phyloP scores from a whole-genome alignment of 2,888 invertebrate genomes.

The Brachypalpus laphriformis region DNA sequence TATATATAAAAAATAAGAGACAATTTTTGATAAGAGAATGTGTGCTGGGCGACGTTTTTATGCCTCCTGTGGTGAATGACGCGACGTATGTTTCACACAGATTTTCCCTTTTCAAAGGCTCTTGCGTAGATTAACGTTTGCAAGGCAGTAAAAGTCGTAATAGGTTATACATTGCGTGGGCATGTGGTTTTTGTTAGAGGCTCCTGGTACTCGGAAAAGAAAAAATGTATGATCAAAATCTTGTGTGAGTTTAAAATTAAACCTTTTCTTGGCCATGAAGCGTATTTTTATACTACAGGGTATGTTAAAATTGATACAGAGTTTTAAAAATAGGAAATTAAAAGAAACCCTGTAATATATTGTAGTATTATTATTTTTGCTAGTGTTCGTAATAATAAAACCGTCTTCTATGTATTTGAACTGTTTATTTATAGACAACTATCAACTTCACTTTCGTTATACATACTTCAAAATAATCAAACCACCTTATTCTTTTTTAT shows the following conservation, averaged over 20 bases:
- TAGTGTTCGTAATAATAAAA: too few species aligned
- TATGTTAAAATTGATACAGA: too few species aligned
- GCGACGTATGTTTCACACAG: not conserved
- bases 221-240: not conserved
- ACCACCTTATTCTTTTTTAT: too few species aligned
- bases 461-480: too few species aligned
- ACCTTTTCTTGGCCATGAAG: too few species aligned
- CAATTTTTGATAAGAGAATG: not conserved
- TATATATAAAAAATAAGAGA: not conserved
- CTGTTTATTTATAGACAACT: too few species aligned
- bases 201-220: not conserved
- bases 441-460: too few species aligned
- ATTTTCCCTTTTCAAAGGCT: not conserved
- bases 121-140: not conserved
- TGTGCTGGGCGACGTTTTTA: not conserved
- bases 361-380: too few species aligned
- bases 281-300: too few species aligned
- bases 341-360: too few species aligned
- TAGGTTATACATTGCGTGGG: not conserved
- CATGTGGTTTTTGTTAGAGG: not conserved
- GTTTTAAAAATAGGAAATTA: too few species aligned
- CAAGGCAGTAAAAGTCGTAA: not conserved
- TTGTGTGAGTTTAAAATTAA: not conserved
- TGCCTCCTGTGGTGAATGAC: not conserved
- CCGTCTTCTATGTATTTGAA: too few species aligned